Evolutionary conservation across 1,140 invertebrate species (phyloP).

Genomic region (Pteromalus puparum): DNA sequence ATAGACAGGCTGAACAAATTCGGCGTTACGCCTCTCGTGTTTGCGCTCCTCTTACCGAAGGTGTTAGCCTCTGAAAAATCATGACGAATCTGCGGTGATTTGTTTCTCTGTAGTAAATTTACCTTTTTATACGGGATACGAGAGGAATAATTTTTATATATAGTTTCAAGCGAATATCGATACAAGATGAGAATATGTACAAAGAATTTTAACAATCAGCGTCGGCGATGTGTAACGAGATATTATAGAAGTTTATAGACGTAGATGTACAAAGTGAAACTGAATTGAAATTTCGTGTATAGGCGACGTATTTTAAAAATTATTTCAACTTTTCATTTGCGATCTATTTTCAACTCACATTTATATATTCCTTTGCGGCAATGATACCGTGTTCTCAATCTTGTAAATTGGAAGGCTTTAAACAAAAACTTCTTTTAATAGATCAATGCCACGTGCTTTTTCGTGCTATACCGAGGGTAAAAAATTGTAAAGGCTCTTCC

Average conservation of each 20-base stretch:
- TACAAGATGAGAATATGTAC: background rate
- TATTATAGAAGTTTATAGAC: background rate
- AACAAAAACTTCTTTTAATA: slow-evolving; percentile 43
- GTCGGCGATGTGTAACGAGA: background rate
- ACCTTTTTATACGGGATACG: background rate
- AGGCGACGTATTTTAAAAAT: no score
- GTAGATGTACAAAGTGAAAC: background rate
- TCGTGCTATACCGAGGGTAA: slow-evolving; percentile 9
- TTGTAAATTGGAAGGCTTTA: slow-evolving; percentile 30
- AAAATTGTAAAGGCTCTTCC: slow-evolving; percentile 42
- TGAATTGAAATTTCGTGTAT: background rate
- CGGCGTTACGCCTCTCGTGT: slow-evolving; percentile 35
- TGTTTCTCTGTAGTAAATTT: background rate
- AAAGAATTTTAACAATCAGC: background rate
- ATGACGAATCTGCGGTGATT: slow-evolving; percentile 25
- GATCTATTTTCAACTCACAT: background rate
- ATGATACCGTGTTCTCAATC: background rate
- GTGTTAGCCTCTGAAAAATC: background rate
- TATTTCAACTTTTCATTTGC: background rate
- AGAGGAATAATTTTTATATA: background rate
- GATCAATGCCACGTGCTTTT: slow-evolving; percentile 40
- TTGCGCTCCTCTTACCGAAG: background rate
- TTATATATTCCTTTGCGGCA: background rate
- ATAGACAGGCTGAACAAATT: slow-evolving; percentile 45
- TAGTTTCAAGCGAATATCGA: background rate